Conservation (phyloP, 2,888 invertebrate genomes). For the Gymnocheta viridis region DNA sequence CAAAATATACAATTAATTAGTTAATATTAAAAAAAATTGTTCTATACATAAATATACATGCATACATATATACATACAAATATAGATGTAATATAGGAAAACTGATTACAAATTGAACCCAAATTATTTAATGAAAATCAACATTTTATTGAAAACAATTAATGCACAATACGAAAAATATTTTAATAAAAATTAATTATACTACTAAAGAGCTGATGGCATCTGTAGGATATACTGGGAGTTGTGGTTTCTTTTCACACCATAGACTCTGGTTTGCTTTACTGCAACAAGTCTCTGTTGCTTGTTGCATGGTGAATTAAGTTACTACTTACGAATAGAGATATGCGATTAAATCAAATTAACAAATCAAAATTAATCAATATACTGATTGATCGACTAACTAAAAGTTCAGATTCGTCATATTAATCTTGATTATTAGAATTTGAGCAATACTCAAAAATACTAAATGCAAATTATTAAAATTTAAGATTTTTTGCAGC, state of each 20-base stretch:
- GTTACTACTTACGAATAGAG: no score
- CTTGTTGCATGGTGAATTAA: no score
- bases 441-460: no score
- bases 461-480: no score
- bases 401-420: no score
- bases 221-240: neutral
- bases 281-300: no score
- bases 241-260: neutral
- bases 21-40: slow-evolving; percentile 15
- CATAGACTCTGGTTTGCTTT: neutral
- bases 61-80: neutral
- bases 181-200: neutral
- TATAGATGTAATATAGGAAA: slow-evolving; percentile 57
- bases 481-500: no score
- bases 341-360: no score
- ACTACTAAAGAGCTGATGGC: neutral
- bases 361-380: no score
- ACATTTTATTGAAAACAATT: neutral
- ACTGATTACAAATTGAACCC: neutral
- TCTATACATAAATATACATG: neutral
- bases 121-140: neutral
- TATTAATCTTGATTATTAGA: no score
- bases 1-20: slow-evolving; percentile 1
- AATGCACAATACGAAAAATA: neutral
- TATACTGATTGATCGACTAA: no score